A percentile compares a stretch with the other conserved stretches of the same genome.
Evolutionary conservation across 2,888 invertebrate species (phyloP).

Genomic region (Ophioninae sp.): DNA sequence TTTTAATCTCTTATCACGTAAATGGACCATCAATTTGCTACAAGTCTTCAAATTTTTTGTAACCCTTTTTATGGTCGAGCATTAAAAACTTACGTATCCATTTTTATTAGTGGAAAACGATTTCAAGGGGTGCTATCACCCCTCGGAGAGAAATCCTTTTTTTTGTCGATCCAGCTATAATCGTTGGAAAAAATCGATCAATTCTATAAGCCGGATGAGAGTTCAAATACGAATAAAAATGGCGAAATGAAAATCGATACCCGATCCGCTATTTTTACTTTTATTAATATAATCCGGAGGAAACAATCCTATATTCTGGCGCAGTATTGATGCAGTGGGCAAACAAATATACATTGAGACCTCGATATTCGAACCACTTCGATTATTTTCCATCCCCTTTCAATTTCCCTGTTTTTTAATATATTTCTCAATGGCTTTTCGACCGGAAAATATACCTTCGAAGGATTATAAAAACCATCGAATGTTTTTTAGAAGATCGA

Average conservation of each 20-base stretch:
- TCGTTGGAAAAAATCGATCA: not conserved
- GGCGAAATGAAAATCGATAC: not conserved
- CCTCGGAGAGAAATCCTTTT: not conserved
- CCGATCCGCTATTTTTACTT: not conserved
- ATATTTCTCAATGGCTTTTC: no score
- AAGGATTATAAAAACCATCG: no score
- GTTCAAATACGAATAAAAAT: not conserved
- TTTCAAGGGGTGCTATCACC: not conserved
- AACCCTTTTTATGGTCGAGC: no score
- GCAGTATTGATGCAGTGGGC: not conserved
- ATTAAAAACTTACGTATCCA: no score
- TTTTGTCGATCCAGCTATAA: not conserved
- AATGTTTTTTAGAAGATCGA: no score
- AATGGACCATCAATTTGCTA: no score
- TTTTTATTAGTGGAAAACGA: not conserved
- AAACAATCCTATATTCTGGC: not conserved
- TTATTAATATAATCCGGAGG: not conserved
- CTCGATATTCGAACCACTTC: no score
- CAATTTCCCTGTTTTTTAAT: no score
- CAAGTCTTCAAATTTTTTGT: no score
- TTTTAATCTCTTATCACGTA: no score
- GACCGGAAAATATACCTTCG: no score
- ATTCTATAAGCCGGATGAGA: not conserved
- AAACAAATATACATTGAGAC: not conserved
- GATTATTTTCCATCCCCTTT: no score